phyloP scores from a whole-genome alignment of 2,113 vertebrate genomes.

The Pseudorhombus dupliciocellatus region DNA sequence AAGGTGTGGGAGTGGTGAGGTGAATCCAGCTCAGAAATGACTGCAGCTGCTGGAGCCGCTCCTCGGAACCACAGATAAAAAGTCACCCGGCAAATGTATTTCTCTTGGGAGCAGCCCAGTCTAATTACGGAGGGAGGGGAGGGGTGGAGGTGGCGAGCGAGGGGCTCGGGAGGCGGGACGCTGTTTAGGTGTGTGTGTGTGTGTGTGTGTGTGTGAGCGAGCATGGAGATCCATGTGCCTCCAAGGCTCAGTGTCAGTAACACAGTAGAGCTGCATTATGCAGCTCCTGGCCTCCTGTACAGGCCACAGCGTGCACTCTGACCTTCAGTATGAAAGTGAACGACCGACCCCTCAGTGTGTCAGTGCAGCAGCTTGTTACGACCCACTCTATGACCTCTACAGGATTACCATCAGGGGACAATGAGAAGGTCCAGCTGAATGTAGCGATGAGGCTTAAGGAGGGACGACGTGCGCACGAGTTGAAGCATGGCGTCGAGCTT shows the following conservation, averaged over 20 bases:
- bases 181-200: slow-evolving; percentile 2
- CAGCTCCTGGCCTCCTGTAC: not conserved
- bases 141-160: slow-evolving; percentile 29
- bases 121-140: slow-evolving; percentile 73
- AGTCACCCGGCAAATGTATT: slow-evolving; percentile 80
- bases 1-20: slow-evolving; percentile 80
- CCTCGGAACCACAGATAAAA: slow-evolving; percentile 70
- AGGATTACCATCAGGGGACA: not conserved
- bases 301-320: not conserved
- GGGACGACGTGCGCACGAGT: no score
- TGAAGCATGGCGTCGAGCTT: not conserved
- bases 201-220: slow-evolving; percentile 1
- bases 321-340: not conserved
- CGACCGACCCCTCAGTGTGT: not conserved
- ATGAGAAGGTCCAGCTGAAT: not conserved
- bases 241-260: slow-evolving; percentile 4
- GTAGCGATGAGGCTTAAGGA: not conserved
- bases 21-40: slow-evolving; percentile 86
- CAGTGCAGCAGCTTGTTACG: not conserved
- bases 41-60: slow-evolving; percentile 63
- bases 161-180: slow-evolving; percentile 13
- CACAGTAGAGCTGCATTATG: not conserved
- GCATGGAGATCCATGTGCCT: not conserved
- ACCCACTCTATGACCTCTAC: not conserved
- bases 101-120: slow-evolving; percentile 74